Base-by-base conservation (phyloP, 2,113 vertebrate genomes). In the Cricetomys ansorgei region DNA sequence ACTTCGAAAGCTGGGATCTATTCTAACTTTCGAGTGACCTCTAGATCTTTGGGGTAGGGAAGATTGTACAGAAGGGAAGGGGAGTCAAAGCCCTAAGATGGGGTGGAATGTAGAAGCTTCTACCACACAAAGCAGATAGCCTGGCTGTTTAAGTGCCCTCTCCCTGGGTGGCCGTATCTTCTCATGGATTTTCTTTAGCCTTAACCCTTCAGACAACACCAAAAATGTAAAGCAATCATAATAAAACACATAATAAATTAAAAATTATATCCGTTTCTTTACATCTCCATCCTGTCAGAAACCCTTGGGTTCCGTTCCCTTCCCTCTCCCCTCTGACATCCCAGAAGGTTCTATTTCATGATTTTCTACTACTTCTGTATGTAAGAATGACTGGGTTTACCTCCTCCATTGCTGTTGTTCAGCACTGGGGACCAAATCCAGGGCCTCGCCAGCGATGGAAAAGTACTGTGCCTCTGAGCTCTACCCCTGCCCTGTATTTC, bases 11-110 rank as follows among this genome's bases (percentile, higher is more conserved):
- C 17, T 48, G 86, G 85, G 37, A 40, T 88, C 96, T 62, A 50
- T 85, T 94, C 88, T 72, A 91, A 29, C 89, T 79, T 84, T 92
- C 91, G 89, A 79, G 69, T 67, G 94, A 88, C 93, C 89, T 75
- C 64, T 94, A 34, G 89, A 80, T 37, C 53, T 57, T n/a, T 37
- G 19, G 85, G 70, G 37, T 45, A 34, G 37, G n/a, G 57, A 76
- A 87, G 94, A 80, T 85, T 12, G 50, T 62, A 62, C 55, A 95
- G 65, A 86, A n/a, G 64, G 84, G 45, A 84, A 85, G 0, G 76
- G 80, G 81, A 89, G 76, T 69, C 25, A 69, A 59, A 64, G 45
- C 53, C 55, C 29, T 7, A 3, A 86, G 89, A 65, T 48, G 70
- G 48, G 37, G 16, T 9, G 23, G 45, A 79, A 48, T 13, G 19